phyloP scores from a whole-genome alignment of 2,113 vertebrate genomes.

The Willisornis vidua region DNA sequence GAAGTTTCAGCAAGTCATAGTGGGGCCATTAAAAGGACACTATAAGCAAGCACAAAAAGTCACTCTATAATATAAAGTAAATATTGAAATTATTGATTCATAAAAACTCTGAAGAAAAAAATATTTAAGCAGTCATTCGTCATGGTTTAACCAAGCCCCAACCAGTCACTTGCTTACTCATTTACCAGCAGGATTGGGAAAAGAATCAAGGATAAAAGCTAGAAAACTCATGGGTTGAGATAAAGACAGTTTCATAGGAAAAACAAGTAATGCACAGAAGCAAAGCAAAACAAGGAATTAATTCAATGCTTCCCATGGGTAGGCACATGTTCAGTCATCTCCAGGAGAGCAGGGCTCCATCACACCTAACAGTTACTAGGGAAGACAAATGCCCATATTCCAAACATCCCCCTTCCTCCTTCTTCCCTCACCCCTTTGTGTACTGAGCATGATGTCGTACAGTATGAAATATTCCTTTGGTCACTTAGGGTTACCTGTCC shows the following conservation, averaged over 20 bases:
- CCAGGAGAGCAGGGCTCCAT: not conserved
- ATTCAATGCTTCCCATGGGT: not conserved
- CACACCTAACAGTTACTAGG: rapidly evolving
- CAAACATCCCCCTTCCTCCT: not conserved
- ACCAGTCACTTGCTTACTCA: not conserved
- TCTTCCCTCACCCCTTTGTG: not conserved
- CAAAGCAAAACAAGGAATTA: not conserved
- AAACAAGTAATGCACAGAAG: not conserved
- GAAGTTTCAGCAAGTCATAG: not conserved
- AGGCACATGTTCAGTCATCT: not conserved
- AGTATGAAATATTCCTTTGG: not conserved
- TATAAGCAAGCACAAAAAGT: not conserved
- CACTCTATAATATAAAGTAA: not conserved
- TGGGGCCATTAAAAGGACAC: not conserved
- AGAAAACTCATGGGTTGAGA: not conserved
- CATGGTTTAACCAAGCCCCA: not conserved
- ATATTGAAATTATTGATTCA: not conserved
- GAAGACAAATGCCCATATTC: not conserved
- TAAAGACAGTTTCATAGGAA: not conserved
- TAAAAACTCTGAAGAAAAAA: not conserved
- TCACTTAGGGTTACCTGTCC: not conserved
- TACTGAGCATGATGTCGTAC: not conserved
- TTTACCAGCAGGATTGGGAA: not conserved
- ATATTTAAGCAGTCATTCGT: not conserved
- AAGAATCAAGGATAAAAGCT: not conserved